phyloP scores from a whole-genome alignment of 2,797 vertebrate genomes.

The Sandelia bainsii region DNA sequence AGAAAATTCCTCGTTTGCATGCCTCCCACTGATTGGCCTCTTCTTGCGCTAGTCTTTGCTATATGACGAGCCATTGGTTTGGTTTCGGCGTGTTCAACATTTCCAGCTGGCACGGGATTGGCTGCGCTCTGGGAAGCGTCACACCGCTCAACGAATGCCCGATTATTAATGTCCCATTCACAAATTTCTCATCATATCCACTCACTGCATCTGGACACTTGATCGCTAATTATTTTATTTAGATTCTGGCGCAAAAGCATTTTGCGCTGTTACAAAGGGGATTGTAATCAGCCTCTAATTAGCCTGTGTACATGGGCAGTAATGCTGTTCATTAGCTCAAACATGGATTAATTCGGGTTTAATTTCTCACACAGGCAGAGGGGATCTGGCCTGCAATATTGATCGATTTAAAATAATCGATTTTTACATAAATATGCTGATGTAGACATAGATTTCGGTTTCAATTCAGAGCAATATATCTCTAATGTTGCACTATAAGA shows the following conservation, averaged over 20 bases:
- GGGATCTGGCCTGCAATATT: slow-evolving; percentile 17
- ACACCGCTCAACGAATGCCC: slow-evolving; percentile 88
- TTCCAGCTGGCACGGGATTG: slow-evolving; percentile 81
- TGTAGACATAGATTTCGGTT: background rate
- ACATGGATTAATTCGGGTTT: slow-evolving; percentile 33
- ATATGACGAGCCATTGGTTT: slow-evolving; percentile 86
- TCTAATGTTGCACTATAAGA: background rate
- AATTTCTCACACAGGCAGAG: slow-evolving; percentile 18
- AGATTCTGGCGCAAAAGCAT: slow-evolving; percentile 40
- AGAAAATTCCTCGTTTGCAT: slow-evolving; percentile 90
- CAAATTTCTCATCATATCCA: slow-evolving; percentile 86
- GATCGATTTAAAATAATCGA: slow-evolving; percentile 26
- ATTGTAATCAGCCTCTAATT: slow-evolving; percentile 44
- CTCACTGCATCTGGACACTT: slow-evolving; percentile 48
- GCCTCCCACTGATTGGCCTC: slow-evolving; percentile 87
- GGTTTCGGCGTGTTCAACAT: slow-evolving; percentile 86
- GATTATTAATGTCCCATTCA: slow-evolving; percentile 91
- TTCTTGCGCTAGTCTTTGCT: slow-evolving; percentile 90
- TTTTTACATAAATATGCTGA: slow-evolving; percentile 7
- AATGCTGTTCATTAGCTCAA: slow-evolving; percentile 36
- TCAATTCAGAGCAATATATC: background rate
- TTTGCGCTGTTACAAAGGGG: slow-evolving; percentile 25
- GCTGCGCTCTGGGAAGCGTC: slow-evolving; percentile 74
- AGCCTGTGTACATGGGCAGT: slow-evolving; percentile 27
- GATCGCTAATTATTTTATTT: slow-evolving; percentile 61